Evolutionary conservation across 2,113 vertebrate species (phyloP), one percentile per base, ranked within the genome.

Genomic region (Triplophysa dalaica): DNA sequence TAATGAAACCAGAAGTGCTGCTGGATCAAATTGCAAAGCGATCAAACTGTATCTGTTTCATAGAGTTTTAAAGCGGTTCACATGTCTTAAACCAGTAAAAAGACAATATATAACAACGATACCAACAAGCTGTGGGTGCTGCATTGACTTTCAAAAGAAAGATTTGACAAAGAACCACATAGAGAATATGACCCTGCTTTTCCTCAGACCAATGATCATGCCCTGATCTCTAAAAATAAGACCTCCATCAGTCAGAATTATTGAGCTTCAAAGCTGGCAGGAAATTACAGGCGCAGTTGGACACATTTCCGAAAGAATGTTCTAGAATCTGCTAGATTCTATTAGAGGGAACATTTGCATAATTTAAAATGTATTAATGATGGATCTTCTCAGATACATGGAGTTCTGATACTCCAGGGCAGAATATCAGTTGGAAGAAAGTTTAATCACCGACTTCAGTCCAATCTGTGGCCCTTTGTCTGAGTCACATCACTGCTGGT

Each of bases 351-450:
- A 76, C 19, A 83, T 84, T 78, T 84, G 69, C 79, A 84, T 81
- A 81, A 81, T 77, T 83, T 81, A 77, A 58, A 58, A 78, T 78
- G 64, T 50, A 75, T 84, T 84, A 81, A 81, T 78, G 62, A 81
- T 63, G 62, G 54, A 75, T 60, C 63, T 22, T 45, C 22, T 75
- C 58, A 24, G 79, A 81, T 70, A 63, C 29, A 61, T 8, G 2
- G 63, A 74, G 74, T 68, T 77, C 67, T 70, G 45, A 56, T 24
- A 41, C 67, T 77, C n/a, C 61, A 73, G 81, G 75, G 66, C 70
- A 43, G 22, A 77, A 65, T 63, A 33, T 26, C 17, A 16, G 48
- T 54, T 24, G 10, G 70, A 77, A 77, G 48, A 50, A 70, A 17
- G 10, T 21, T 75, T 60, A 38, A 63, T 33, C 79, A 63, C 13